Evolutionary conservation across 37 sponge, comb jelly and placozoan genomes (phyloP), one percentile per base, ranked within the genome.

Genomic region (Petrosia ficiformis): DNA sequence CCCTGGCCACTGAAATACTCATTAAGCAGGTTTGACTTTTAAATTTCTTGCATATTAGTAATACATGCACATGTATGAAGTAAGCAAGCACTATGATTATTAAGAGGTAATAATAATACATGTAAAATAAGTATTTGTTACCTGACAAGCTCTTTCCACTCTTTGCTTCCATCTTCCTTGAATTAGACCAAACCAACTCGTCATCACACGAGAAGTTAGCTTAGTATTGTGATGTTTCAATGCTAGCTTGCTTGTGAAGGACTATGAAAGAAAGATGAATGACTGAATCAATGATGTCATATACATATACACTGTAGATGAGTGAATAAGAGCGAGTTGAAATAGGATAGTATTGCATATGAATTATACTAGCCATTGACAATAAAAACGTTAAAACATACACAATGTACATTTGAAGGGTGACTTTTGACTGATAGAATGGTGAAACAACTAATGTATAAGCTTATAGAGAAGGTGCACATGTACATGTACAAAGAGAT

Each of bases 131-230:
- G n/a, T n/a, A n/a, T n/a, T n/a, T 25, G 78, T 57, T 32, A 92
- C 96, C 84, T 98, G 95, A 87, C 99, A 98, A 8, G 99, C 92
- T 60, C 73, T 89, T 85, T 94, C 93, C 39, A 92, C 84, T 59
- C 91, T 77, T 71, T 89, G 79, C 59, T 76, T 94, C 99, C 99
- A 98, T 58, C 73, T 81, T 37, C 57, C 59, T 57, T 77, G 81
- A 16, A 92, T 84, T 2, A 92, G 42, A 16, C 95, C 82, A 73
- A 80, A 76, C 99, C 99, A 98, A 0, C 82, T 89, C 4, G 34
- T 68, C 87, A 84, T 92, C 58, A 77, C 81, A 30, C 71, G 78
- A 26, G 63, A 6, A 40, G 69, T 65, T 29, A 98, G 40, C 25
- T 71, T 68, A 2, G 71, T 57, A 21, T 60, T 29, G 74, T 92